Evolutionary conservation across 2,113 vertebrate species (phyloP), one percentile per base, ranked within the genome.

Genomic region (Sceloporus tristichus): DNA sequence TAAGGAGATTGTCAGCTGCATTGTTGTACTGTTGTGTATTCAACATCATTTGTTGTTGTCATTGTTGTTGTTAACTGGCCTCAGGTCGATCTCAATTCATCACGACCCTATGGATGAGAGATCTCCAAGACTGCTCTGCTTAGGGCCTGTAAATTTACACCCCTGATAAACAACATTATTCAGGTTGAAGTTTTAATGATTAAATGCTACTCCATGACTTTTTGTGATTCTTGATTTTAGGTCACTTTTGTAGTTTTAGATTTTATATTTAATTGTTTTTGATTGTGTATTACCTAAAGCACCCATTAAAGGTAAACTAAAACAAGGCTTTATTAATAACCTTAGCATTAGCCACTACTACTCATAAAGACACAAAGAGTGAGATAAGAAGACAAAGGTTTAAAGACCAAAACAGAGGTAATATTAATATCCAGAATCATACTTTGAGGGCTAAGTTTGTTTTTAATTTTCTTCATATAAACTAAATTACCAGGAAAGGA

Each of bases 381-480:
- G 29, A 83, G n/a, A 74, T 34, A 59, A 88, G 10, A 59, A 88
- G 10, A 53, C 62, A 79, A 79, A n/a, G 11, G 29, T 48, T 48
- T 59, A 82, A 7, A 80, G 80, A 91, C 68, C 16, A 78, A 25
- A 79, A 34, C 68, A 73, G 84, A 90, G 14, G 40, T 54, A 73
- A 70, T 80, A 80, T 80, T 73, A 87, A 80, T 40, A 56, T 56
- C 19, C 25, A 79, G n/a, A 54, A 88, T 76, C 73, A 53, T 29
- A 53, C 79, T 88, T 68, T 38, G 79, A 82, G 48, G 23, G 18
- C 40, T 82, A 68, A 79, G 21, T 40, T 87, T 90, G 91, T 90
- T 89, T 90, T 91, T 87, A 27, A 85, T 90, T 82, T 82, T 59
- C 85, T 89, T 90, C 23, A 48, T 82, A 65, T 29, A 86, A 71